Percentiles rank a stretch among this genome's conserved stretches.
Evolutionary conservation across 2,888 invertebrate genomes (phyloP).

Genomic region (Tenthredo mesomela): DNA sequence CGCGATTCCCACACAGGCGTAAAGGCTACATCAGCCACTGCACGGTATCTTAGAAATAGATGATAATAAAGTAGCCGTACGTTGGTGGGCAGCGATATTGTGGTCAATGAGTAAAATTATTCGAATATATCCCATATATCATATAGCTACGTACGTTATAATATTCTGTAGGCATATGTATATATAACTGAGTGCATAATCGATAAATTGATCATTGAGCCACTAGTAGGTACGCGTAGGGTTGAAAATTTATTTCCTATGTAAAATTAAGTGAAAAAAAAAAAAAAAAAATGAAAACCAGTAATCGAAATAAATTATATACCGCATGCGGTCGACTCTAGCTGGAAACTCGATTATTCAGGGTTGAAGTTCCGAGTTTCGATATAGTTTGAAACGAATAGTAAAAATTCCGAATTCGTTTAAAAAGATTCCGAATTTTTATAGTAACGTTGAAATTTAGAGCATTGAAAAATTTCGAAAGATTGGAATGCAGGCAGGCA

Average conservation of each 20-base stretch:
- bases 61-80: conserved; percentile 10
- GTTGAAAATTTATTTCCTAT: neutral
- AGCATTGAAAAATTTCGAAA: too few relatives aligned
- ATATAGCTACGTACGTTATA: neutral
- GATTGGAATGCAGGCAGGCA: too few relatives aligned
- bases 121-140: neutral
- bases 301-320: too few relatives aligned
- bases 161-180: neutral
- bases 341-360: too few relatives aligned
- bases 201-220: neutral
- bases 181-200: neutral
- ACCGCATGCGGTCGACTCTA: too few relatives aligned
- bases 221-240: neutral
- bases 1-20: conserved; percentile 5
- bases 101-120: neutral
- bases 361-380: neutral
- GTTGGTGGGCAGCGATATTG: neutral
- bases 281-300: neutral
- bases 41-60: neutral
- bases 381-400: neutral
- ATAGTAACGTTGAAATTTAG: too few relatives aligned
- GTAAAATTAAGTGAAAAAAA: neutral
- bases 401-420: neutral
- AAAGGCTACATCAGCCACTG: neutral
- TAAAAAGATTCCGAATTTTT: too few relatives aligned